phyloP scores from a whole-genome alignment of 2,113 vertebrate genomes.

The Tetrax tetrax region DNA sequence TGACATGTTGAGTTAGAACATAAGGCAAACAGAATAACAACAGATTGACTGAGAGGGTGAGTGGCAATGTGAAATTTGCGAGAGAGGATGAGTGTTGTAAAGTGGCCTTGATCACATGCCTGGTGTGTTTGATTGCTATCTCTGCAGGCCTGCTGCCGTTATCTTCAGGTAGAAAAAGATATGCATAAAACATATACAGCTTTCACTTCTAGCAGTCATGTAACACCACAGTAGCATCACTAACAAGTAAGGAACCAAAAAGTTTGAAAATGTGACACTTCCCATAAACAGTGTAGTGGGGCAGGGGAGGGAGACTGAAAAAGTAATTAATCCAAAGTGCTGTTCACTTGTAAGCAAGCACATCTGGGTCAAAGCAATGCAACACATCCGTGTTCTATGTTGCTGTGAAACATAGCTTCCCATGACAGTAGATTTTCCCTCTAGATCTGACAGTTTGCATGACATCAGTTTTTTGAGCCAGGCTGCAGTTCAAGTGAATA shows the following conservation, averaged over 20 bases:
- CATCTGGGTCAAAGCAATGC: neutral
- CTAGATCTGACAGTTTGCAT: neutral
- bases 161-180: neutral
- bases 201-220: neutral
- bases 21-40: constrained; percentile 69
- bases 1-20: constrained; percentile 66
- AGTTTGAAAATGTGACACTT: neutral
- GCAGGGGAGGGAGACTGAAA: fast-evolving
- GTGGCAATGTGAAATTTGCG: constrained; percentile 30
- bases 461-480: neutral
- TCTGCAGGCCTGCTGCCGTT: constrained; percentile 2
- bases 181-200: neutral
- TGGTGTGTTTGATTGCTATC: neutral
- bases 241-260: neutral
- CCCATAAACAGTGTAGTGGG: neutral
- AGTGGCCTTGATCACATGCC: constrained; percentile 1
- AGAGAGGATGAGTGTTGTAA: constrained; percentile 22
- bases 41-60: constrained; percentile 63
- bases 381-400: neutral
- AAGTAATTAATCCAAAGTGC: neutral
- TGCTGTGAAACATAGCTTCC: neutral
- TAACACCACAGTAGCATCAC: neutral
- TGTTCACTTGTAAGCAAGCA: neutral
- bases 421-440: neutral
- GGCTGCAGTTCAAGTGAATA: neutral